phyloP scores from a whole-genome alignment of 2,113 vertebrate species.

The Cygnus atratus region DNA sequence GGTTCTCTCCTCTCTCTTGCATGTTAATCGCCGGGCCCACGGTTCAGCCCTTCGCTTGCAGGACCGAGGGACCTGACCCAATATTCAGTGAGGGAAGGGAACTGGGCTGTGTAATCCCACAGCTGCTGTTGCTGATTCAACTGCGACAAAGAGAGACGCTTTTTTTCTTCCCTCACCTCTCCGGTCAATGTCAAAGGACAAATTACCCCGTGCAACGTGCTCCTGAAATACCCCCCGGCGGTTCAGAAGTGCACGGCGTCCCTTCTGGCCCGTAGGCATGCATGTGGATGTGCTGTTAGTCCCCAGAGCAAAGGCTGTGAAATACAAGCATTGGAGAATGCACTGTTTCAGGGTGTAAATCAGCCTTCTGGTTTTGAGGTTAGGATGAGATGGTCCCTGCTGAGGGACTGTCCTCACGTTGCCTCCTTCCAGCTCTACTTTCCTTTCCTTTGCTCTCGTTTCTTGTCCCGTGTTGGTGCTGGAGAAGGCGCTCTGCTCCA shows the following conservation, averaged over 20 bases:
- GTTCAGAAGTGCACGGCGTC: background rate
- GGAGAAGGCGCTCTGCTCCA: background rate
- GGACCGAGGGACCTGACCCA: background rate
- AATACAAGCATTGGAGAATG: background rate
- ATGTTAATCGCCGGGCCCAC: conserved; percentile 37
- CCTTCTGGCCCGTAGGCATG: background rate
- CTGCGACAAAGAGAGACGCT: background rate
- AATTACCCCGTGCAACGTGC: background rate
- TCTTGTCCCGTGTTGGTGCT: background rate
- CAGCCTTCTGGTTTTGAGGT: background rate
- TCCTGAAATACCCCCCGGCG: background rate
- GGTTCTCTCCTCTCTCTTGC: background rate
- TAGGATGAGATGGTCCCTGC: background rate
- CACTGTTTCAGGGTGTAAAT: background rate
- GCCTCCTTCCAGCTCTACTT: background rate
- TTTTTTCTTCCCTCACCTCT: background rate
- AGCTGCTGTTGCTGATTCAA: background rate
- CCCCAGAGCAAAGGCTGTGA: background rate
- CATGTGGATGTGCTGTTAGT: background rate
- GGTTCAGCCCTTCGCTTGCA: background rate
- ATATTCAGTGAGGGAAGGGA: background rate
- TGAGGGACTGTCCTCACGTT: background rate
- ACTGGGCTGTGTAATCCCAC: background rate
- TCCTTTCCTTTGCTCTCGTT: background rate
- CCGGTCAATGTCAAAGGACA: background rate